Conservation (phyloP, 2,797 vertebrate genomes). For the Aulostomus chinensis region DNA sequence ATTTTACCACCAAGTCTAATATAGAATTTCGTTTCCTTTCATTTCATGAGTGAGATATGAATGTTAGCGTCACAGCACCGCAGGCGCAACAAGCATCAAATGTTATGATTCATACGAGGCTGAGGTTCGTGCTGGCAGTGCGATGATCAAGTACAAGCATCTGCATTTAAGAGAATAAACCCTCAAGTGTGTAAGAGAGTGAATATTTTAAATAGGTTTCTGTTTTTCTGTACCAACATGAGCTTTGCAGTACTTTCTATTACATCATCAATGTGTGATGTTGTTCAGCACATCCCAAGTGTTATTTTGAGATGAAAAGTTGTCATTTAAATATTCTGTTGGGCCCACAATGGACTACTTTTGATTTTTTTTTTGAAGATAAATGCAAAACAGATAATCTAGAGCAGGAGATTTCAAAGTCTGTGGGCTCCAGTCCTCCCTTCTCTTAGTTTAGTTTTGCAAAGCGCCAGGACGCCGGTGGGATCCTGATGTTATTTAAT, state of each 20-base stretch:
- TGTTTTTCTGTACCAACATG: conserved; percentile 10
- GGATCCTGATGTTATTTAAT: too few species aligned
- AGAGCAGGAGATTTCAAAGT: too few species aligned
- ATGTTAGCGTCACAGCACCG: conserved; percentile 1
- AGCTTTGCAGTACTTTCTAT: conserved; percentile 8
- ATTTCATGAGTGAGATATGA: conserved; percentile 11
- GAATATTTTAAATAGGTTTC: conserved; percentile 18
- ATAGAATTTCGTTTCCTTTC: not conserved
- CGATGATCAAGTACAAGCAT: conserved; percentile 9
- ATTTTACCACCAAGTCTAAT: conserved; percentile 3
- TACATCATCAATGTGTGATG: conserved; percentile 15
- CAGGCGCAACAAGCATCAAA: conserved; percentile 11
- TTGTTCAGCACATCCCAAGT: conserved; percentile 14
- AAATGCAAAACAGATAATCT: too few species aligned
- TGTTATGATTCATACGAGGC: conserved; percentile 15
- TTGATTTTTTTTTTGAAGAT: too few species aligned
- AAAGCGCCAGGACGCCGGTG: too few species aligned
- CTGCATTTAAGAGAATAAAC: conserved; percentile 21
- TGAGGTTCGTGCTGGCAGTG: conserved; percentile 12
- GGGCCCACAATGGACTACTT: not conserved
- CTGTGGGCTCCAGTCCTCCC: too few species aligned
- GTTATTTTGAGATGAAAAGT: not conserved
- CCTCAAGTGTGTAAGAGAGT: conserved; percentile 15
- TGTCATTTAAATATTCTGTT: conserved; percentile 2
- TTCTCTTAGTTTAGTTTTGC: too few species aligned